phyloP scores from a whole-genome alignment of 2,113 vertebrate genomes.

The Nothocercus nigrocapillus region DNA sequence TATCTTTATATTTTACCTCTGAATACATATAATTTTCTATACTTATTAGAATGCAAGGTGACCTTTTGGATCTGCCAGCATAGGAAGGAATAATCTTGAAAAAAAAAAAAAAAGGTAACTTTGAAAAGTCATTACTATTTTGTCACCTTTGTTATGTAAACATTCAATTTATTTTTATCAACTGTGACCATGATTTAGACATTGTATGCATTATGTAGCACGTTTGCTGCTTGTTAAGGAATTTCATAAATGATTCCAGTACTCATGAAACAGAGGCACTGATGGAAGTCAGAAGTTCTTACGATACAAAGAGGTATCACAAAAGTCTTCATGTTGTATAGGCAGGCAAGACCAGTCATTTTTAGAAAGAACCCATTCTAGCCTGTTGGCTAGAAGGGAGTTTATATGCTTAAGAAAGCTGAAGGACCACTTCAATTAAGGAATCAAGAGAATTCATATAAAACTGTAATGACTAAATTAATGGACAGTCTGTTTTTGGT shows the following conservation, averaged over 20 bases:
- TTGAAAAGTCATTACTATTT: background rate
- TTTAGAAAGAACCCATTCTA: background rate
- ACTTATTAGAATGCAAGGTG: background rate
- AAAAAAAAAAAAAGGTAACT: background rate
- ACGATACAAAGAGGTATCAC: background rate
- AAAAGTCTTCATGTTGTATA: background rate
- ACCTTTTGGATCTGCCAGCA: background rate
- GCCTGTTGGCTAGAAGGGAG: background rate
- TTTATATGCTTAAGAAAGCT: background rate
- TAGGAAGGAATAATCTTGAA: conserved; percentile 7
- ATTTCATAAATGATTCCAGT: background rate
- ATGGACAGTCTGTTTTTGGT: background rate
- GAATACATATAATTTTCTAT: background rate
- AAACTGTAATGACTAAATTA: background rate
- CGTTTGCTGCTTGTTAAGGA: background rate
- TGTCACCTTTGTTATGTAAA: background rate
- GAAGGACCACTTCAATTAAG: background rate
- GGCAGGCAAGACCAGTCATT: background rate
- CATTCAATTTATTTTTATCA: conserved; percentile 21
- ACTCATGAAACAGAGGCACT: background rate
- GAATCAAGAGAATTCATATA: background rate
- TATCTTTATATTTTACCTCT: background rate
- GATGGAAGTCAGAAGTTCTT: background rate
- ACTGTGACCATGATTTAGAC: background rate
- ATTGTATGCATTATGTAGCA: background rate